Evolutionary conservation across 2,113 vertebrate species (phyloP).

Genomic region (Tragelaphus imberbis): DNA sequence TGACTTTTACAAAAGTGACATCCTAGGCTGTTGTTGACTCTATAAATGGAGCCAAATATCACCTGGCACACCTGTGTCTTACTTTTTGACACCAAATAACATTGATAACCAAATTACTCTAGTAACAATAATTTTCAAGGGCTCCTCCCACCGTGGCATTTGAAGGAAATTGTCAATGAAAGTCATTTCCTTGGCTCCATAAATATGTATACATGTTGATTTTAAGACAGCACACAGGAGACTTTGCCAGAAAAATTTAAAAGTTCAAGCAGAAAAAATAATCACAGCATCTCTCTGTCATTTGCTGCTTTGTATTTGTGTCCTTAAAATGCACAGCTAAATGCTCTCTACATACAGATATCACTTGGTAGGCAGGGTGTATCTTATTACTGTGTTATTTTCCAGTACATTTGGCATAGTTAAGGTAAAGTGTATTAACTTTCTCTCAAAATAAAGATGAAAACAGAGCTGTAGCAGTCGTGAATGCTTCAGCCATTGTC

Average conservation of each 20-base stretch:
- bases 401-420: conserved; percentile 85
- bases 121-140: neutral
- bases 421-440: conserved; percentile 84
- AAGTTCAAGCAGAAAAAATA: conserved; percentile 66
- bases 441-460: conserved; percentile 80
- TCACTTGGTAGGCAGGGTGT: conserved; percentile 65
- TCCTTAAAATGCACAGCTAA: conserved; percentile 70
- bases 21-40: neutral
- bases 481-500: conserved; percentile 76
- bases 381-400: conserved; percentile 84
- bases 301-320: conserved; percentile 66
- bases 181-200: neutral
- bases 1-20: neutral
- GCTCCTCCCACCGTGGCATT: neutral
- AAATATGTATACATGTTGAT: conserved; percentile 23
- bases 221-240: conserved; percentile 22
- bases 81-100: conserved; percentile 42
- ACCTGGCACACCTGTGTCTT: conserved; percentile 23
- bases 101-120: conserved; percentile 21
- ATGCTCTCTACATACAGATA: conserved; percentile 71
- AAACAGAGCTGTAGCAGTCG: conserved; percentile 74
- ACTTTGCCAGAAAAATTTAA: conserved; percentile 55
- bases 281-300: conserved; percentile 70
- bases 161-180: conserved; percentile 35
- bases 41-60: conserved; percentile 40